Evolutionary conservation across 2,888 invertebrate genomes (phyloP).

Genomic region (Lumbricus terrestris): DNA sequence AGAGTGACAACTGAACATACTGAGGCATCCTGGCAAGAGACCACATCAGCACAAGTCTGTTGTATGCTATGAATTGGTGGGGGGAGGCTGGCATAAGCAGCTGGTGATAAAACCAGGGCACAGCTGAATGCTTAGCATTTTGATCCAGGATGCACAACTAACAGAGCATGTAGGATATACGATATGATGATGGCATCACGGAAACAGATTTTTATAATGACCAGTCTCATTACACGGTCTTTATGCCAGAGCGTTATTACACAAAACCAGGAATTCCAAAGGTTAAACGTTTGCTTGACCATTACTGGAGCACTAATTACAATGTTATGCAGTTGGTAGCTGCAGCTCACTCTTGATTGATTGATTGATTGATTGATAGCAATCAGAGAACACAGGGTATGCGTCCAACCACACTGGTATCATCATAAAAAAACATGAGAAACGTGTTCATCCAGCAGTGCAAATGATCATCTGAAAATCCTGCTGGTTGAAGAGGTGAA

Average conservation of each 20-base stretch:
- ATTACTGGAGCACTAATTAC: not conserved
- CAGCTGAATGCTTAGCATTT: not conserved
- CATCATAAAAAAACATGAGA: not conserved
- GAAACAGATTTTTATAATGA: not conserved
- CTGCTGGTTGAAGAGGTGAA: not conserved
- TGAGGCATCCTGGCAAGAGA: too few relatives aligned
- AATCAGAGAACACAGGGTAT: not conserved
- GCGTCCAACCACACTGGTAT: not conserved
- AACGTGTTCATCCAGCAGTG: not conserved
- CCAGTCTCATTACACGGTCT: not conserved
- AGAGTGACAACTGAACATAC: too few relatives aligned
- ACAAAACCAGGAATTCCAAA: not conserved
- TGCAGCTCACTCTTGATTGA: not conserved
- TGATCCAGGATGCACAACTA: not conserved
- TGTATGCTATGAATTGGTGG: too few relatives aligned
- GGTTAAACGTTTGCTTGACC: not conserved
- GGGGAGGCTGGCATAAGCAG: too few relatives aligned
- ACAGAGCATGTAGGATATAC: not conserved
- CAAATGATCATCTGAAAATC: not conserved
- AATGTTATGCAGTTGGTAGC: too few relatives aligned
- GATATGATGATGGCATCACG: not conserved
- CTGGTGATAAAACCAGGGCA: not conserved
- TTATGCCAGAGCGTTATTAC: not conserved
- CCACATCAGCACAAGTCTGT: too few relatives aligned
- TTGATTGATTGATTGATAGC: not conserved